Evolutionary conservation across 2,797 vertebrate genomes (phyloP), one percentile per base, ranked within the genome.

Genomic region (Microctenopoma lineatum): DNA sequence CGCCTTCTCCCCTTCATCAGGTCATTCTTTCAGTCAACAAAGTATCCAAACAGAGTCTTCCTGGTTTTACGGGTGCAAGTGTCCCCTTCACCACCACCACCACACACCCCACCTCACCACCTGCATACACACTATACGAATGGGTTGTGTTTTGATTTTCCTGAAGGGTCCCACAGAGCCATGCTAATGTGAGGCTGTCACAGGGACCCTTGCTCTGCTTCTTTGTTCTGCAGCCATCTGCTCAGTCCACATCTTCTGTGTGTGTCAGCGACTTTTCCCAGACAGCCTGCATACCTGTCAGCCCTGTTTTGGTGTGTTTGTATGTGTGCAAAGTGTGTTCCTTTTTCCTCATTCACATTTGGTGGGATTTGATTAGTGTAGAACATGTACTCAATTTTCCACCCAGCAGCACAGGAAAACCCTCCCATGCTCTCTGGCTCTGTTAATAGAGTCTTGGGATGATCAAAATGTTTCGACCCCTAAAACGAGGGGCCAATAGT

Each of bases 301-400:
- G 66, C 54, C 79, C 25, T 62, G 52, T 59, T 16, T 70, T 52
- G 56, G 63, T 59, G 67, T 62, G 63, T 52, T 21, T 61, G 59
- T 50, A 29, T 41, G 13, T 59, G 29, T 29, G 42, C 36, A 34
- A 34, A 34, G 58, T 39, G 58, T 38, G 38, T 74, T 54, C 62
- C 41, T 27, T 73, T 75, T 81, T 72, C 61, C 59, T 59, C 57
- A 58, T 77, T 87, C 85, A 90, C 85, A 85, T 85, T 86, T 82
- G 62, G 61, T 48, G 59, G 74, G 62, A 84, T 90, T 92, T 92
- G 86, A 93, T 93, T 92, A 91, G 87, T 92, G 93, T 89, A 73
- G 87, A 85, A 93, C 89, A 90, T 63, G 63, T 85, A 93, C 80
- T 91, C 84, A 89, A 92, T 94, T 93, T 93, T 93, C 82, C 91